phyloP scores from a whole-genome alignment of 2,888 invertebrate genomes.

The Tuberolachnus salignus region DNA sequence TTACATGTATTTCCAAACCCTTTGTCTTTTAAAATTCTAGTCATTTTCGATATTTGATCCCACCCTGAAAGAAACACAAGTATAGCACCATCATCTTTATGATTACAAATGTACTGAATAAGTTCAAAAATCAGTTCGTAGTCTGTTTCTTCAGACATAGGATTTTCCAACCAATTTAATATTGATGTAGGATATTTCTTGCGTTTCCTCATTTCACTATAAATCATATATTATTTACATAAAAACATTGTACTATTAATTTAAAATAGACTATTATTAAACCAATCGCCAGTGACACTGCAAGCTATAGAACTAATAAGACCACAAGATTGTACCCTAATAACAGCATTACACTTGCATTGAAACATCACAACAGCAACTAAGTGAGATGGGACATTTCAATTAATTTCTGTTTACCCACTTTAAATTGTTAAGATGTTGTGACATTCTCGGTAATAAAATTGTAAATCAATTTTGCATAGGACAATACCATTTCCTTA shows the following conservation, averaged over 20 bases:
- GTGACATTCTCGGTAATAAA: too few species aligned
- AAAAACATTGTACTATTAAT: background rate
- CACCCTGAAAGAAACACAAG: constrained; percentile 87
- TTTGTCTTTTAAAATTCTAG: constrained; percentile 52
- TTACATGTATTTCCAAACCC: constrained; percentile 50
- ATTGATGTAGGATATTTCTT: constrained; percentile 67
- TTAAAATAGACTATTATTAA: background rate
- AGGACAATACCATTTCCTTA: too few species aligned
- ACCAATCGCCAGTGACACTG: too few species aligned
- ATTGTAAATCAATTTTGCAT: too few species aligned
- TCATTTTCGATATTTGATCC: constrained; percentile 71
- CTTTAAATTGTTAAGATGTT: too few species aligned
- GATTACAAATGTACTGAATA: constrained; percentile 71
- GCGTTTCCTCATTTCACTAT: constrained; percentile 38
- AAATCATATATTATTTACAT: constrained; percentile 17
- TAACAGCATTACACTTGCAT: too few species aligned
- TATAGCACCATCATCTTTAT: constrained; percentile 76
- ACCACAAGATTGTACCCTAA: too few species aligned
- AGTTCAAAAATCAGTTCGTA: constrained; percentile 73
- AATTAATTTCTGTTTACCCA: too few species aligned
- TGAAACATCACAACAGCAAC: too few species aligned
- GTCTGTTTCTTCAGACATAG: constrained; percentile 73
- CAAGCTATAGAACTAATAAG: too few species aligned
- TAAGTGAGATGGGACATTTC: too few species aligned
- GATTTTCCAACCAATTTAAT: constrained; percentile 69